Base-by-base conservation (phyloP, 1,140 invertebrate genomes). In the Drosophila ambigua region DNA sequence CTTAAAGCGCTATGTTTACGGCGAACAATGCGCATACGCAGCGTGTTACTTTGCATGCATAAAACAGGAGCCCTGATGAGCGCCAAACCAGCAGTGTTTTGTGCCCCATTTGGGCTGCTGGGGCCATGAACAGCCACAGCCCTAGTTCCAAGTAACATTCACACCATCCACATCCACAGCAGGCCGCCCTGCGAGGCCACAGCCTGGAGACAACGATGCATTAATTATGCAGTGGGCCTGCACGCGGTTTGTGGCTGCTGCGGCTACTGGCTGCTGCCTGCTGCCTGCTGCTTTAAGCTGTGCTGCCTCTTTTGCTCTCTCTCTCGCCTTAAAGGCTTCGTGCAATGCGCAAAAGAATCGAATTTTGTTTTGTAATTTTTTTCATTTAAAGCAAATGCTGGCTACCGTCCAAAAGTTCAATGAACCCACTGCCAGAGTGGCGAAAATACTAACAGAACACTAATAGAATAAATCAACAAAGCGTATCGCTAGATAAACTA, bases 31-130 rank as follows among this genome's bases (percentile, higher is more conserved):
- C 68, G 78, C 68, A 77, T 81, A 81, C 78, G 81, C 82, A 74
- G 65, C 78, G 75, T 87, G 82, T 64, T 73, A 68, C 63, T 85
- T 85, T 82, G 75, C 82, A 87, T 85, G 72, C 82, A 87, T 87
- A 78, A 85, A 82, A 64, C 53, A 81, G 48, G 23, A 66, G 54
- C 58, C 53, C 49, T 53, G 26, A 53, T 46, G 28, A 65, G 53
- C 61, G 49, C 16, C 39, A 64, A 64, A 48, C 48, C 35, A 44
- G 23, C 53, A 51, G 72, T 57, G 59, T 79, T 63, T 73, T 52
- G 49, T 64, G 62, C 79, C 60, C 24, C 79, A 80, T 80, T 77
- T 77, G 71, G 71, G 52, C n/a, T n/a, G 16, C 53, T 50, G 39
- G 49, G 35, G 54, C 49, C 65, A 63, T 26, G 61, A 68, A 41